Evolutionary conservation across 2,113 vertebrate genomes (phyloP).

Genomic region (Ifrita kowaldi): DNA sequence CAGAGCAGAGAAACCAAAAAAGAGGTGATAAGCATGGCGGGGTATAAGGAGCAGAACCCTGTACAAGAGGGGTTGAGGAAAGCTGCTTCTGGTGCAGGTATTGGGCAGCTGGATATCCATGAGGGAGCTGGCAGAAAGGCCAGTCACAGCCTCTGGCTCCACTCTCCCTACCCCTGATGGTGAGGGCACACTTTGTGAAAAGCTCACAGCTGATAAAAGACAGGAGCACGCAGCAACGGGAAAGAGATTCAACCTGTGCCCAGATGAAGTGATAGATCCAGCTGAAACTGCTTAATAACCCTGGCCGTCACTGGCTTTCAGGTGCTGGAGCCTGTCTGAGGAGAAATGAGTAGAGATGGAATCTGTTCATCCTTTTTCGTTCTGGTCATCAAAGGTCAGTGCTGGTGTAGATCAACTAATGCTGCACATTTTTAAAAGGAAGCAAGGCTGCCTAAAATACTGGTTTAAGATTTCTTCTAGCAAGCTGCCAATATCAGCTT

Average conservation of each 20-base stretch:
- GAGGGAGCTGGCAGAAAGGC: not conserved
- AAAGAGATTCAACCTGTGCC: not conserved
- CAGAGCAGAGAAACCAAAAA: not conserved
- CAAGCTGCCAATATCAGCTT: not conserved
- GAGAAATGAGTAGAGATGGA: not conserved
- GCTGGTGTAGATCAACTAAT: not conserved
- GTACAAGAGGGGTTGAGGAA: not conserved
- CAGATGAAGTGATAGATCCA: not conserved
- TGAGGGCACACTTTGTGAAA: not conserved
- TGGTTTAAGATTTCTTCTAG: not conserved
- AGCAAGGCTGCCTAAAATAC: not conserved
- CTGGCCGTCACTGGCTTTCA: not conserved
- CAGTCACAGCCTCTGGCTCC: not conserved
- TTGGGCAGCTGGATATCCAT: not conserved
- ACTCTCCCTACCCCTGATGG: not conserved
- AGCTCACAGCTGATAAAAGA: not conserved
- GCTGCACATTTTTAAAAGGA: not conserved
- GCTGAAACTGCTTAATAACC: not conserved
- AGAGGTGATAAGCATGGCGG: fast-evolving
- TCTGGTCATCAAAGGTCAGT: not conserved
- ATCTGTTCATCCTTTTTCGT: not conserved
- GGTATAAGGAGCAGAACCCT: not conserved
- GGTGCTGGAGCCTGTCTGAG: not conserved
- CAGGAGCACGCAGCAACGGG: not conserved
- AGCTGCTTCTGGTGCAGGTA: not conserved